Conservation (phyloP, 2,888 invertebrate genomes). For the Drosophila phalerata region DNA sequence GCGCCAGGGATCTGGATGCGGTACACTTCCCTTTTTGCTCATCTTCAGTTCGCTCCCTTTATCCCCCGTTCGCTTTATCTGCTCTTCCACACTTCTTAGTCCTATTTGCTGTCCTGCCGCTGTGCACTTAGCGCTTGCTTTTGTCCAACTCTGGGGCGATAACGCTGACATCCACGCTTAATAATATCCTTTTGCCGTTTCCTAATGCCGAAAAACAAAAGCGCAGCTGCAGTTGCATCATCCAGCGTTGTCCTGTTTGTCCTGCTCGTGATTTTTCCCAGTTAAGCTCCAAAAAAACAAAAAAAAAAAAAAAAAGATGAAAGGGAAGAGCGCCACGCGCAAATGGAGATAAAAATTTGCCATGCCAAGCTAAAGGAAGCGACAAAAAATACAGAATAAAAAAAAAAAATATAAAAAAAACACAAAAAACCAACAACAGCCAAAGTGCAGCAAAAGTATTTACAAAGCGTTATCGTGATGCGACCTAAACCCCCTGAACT, state of each 20-base stretch:
- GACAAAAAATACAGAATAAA: constrained; percentile 57
- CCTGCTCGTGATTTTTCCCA: constrained; percentile 70
- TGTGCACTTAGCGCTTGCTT: constrained; percentile 66
- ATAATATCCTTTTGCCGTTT: constrained; percentile 71
- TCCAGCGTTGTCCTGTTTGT: constrained; percentile 49
- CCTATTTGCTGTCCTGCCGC: constrained; percentile 53
- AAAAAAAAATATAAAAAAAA: constrained; percentile 35
- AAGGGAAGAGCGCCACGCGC: constrained; percentile 65
- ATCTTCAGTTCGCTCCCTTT: not conserved
- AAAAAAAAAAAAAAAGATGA: constrained; percentile 11
- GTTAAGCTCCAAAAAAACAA: constrained; percentile 41
- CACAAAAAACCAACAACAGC: constrained; percentile 61
- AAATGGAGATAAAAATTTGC: constrained; percentile 81
- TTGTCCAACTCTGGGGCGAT: constrained; percentile 64
- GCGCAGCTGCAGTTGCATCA: constrained; percentile 49
- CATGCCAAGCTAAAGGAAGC: constrained; percentile 76
- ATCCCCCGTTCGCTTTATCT: not conserved
- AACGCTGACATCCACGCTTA: constrained; percentile 81
- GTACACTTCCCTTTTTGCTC: not conserved
- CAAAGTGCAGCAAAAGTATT: constrained; percentile 82
- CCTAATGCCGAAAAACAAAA: constrained; percentile 71
- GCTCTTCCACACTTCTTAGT: constrained; percentile 19
- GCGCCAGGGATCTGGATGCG: constrained; percentile 30
- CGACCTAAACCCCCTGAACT: constrained; percentile 66
- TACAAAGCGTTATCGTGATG: constrained; percentile 80